These are phyloP conservation scores for Amphimallon solstitiale DNA, from an alignment of 2,888 invertebrate species.

Conservation along the genomic window DNA sequence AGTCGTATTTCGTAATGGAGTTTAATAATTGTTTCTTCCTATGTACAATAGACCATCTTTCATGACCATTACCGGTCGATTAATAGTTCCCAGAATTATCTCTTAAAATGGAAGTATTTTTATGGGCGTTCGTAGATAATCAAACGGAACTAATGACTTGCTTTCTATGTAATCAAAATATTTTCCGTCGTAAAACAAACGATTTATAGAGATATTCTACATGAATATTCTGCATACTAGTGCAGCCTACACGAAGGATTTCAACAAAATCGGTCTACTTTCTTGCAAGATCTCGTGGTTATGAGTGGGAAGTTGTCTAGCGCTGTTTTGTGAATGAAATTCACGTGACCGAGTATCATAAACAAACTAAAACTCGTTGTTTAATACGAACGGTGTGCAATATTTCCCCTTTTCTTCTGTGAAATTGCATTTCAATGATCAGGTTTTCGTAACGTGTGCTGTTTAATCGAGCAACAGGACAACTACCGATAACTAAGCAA, in stretches of 20 bases:
- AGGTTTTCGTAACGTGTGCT: conserved; percentile 1
- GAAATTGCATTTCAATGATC: conserved; percentile 27
- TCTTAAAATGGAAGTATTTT: conserved; percentile 25
- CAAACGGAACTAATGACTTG: conserved; percentile 26
- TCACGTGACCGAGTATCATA: conserved; percentile 37
- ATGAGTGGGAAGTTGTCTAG: conserved; percentile 22
- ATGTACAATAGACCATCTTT: conserved; percentile 21
- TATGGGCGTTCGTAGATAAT: conserved; percentile 21
- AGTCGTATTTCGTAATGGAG: too few species aligned
- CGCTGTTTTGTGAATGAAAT: conserved; percentile 37
- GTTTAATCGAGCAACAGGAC: neutral
- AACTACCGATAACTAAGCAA: neutral
- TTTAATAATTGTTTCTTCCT: too few species aligned
- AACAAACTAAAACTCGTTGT: conserved; percentile 34
- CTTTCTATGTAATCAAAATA: conserved; percentile 27
- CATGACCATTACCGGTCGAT: neutral
- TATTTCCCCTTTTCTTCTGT: neutral
- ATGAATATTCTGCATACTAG: conserved; percentile 27
- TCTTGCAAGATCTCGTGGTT: conserved; percentile 14
- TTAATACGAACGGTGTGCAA: conserved; percentile 17
- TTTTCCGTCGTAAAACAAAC: conserved; percentile 21
- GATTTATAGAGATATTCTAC: conserved; percentile 18
- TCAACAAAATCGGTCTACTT: conserved; percentile 18
- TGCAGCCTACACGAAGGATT: conserved; percentile 12
- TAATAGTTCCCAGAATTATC: conserved; percentile 19